phyloP scores from a whole-genome alignment of 2,113 vertebrate genomes.

The Phocoena sinus region DNA sequence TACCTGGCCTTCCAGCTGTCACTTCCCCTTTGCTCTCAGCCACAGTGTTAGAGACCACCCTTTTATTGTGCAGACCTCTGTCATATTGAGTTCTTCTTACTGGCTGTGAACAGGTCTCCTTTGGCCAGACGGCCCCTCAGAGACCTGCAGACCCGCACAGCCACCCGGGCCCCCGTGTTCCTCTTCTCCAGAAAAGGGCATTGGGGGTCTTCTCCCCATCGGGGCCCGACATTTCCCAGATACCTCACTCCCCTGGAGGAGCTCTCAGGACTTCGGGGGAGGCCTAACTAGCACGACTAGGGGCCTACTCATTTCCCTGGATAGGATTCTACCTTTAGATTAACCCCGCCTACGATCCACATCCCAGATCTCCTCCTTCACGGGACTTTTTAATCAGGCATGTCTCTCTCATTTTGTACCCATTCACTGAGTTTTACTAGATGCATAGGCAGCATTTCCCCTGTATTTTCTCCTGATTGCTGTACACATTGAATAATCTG shows the following conservation, averaged over 20 bases:
- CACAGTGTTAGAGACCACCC: not conserved
- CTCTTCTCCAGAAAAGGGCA: not conserved
- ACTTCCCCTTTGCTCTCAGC: rapidly evolving
- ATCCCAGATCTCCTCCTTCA: not conserved
- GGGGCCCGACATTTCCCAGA: not conserved
- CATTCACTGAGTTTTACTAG: not conserved
- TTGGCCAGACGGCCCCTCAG: not conserved
- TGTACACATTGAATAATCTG: not conserved
- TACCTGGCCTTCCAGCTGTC: too few relatives aligned
- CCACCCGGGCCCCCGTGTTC: rapidly evolving
- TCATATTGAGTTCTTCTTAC: rapidly evolving
- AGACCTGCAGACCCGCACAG: not conserved
- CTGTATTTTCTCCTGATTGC: not conserved
- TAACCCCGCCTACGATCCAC: not conserved
- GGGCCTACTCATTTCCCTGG: too few relatives aligned
- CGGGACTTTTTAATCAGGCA: not conserved
- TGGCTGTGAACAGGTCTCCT: not conserved
- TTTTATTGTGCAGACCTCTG: rapidly evolving
- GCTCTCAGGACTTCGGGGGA: rapidly evolving
- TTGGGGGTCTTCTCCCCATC: not conserved
- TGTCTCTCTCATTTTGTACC: not conserved
- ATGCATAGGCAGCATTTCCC: not conserved
- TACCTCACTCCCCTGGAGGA: not conserved
- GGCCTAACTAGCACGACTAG: not conserved
- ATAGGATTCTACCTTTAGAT: not conserved